These are phyloP conservation scores for Galeopsomyia nigrocyanea DNA, from an alignment of 2,888 invertebrate species.

Conservation along the genomic window DNA sequence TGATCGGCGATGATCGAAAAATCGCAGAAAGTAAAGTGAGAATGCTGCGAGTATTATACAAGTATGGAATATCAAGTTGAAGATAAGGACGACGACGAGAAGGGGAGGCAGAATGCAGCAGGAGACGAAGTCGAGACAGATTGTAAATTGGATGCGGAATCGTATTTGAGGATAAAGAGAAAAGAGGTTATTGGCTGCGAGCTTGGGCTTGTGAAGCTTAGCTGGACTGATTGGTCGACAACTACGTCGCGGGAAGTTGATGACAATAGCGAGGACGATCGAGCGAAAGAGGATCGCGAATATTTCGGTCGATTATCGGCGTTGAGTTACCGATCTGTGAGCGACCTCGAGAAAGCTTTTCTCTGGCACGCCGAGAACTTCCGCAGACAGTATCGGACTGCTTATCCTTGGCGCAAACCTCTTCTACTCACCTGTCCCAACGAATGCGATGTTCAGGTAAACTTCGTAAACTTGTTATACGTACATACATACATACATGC, in stretches of 20 bases:
- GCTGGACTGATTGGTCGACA: conserved; percentile 74
- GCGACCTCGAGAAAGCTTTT: conserved; percentile 78
- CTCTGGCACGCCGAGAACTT: conserved; percentile 85
- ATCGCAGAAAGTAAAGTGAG: no score
- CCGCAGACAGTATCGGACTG: conserved; percentile 76
- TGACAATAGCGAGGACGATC: no score
- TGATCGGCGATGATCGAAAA: no score
- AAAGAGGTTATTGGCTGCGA: conserved; percentile 73
- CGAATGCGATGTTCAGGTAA: conserved; percentile 83
- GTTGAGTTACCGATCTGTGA: conserved; percentile 76
- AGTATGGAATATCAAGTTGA: no score
- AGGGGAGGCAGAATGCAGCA: no score
- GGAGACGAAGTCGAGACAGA: no score
- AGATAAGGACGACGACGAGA: no score
- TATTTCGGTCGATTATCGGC: conserved; percentile 74
- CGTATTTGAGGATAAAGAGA: no score
- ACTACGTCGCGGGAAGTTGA: no score
- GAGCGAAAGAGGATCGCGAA: conserved; percentile 63
- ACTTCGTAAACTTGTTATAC: conserved; percentile 10
- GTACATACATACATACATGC: no score
- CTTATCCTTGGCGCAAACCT: conserved; percentile 75
- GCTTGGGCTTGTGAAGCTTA: conserved; percentile 75
- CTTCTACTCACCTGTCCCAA: conserved; percentile 80
- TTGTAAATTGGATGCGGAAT: no score
- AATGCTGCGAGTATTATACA: no score